phyloP scores from a whole-genome alignment of 2,113 vertebrate species.

The Kobus ellipsiprymnus region DNA sequence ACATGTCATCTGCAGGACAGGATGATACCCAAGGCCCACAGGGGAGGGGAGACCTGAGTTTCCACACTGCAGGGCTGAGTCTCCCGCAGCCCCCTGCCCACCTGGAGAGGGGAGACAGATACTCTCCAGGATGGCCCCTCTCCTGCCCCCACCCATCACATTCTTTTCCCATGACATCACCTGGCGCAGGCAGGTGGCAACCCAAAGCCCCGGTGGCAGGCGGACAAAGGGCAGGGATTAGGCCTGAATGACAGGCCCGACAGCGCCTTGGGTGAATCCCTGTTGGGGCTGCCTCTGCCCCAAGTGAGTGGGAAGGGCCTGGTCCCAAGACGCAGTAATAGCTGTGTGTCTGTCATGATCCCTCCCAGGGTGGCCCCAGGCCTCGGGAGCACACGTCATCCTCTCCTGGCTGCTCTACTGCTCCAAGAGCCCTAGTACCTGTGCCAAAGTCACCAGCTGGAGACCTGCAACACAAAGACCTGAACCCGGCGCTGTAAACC shows the following conservation, averaged over 20 bases:
- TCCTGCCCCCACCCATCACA: background rate
- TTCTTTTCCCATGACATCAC: slow-evolving; percentile 54
- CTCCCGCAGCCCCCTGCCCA: background rate
- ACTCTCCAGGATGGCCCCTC: background rate
- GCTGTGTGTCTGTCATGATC: background rate
- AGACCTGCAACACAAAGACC: background rate
- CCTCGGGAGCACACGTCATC: background rate
- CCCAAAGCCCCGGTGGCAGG: slow-evolving; percentile 47
- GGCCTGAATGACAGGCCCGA: slow-evolving; percentile 49
- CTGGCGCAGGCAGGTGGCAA: slow-evolving; percentile 15
- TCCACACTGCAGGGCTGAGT: background rate
- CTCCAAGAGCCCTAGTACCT: background rate
- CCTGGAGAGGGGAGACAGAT: background rate
- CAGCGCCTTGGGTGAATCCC: slow-evolving; percentile 4
- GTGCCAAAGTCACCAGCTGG: too few species aligned
- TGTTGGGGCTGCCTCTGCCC: background rate
- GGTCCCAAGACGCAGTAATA: background rate
- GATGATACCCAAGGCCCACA: background rate
- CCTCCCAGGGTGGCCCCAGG: background rate
- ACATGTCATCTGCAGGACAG: background rate
- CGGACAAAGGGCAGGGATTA: slow-evolving; percentile 65
- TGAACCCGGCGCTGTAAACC: background rate
- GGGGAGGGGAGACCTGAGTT: background rate
- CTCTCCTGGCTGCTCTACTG: background rate
- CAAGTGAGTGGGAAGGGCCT: background rate